Evolutionary conservation across 1,140 invertebrate species (phyloP), one percentile per base, ranked within the genome.

Genomic region (Cyclargus thomasi): DNA sequence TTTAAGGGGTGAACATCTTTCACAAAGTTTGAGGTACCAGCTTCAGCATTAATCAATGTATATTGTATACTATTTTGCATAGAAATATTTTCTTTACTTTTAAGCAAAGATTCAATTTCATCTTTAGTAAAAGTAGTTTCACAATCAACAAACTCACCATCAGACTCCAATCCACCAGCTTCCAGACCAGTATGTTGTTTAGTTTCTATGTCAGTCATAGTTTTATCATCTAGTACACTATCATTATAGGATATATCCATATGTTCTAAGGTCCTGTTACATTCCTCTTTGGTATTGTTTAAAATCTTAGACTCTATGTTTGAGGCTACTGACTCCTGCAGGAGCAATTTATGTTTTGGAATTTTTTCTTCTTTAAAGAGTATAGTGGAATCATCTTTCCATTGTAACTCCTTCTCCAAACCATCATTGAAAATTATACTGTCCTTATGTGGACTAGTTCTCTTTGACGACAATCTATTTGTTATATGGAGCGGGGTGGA

Each of bases 381-480:
- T 62, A 88, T 80, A 62, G 78, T 83, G 7, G 83, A 80, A 55
- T 90, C 88, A 80, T 90, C 82, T 66, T 86, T 87, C 88, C 88
- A 90, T 47, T 81, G 73, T 10, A 90, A 72, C 47, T 90, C 84
- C 68, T 74, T 84, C 67, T 87, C 85, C 10, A 90, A 73, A 65
- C 86, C 85, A 66, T 88, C 84, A 72, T 82, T 86, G 65, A 90
- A 90, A 11, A 77, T 74, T 20, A 90, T 66, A 68, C 84, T 83
- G 14, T 89, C 88, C 70, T 85, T 88, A 16, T 74, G 68, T 35
- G 85, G 82, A 65, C 85, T 90, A 63, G 64, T 83, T 68, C 78
- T 75, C 70, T 78, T 85, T 22, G 81, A 78, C 1, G 72, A 63
- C 66, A 77, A 1, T 59, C 18, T 62, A 76, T 79, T 69, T 75